phyloP scores from a whole-genome alignment of 1,140 invertebrate genomes.

The Caenorhabditis inopinata region DNA sequence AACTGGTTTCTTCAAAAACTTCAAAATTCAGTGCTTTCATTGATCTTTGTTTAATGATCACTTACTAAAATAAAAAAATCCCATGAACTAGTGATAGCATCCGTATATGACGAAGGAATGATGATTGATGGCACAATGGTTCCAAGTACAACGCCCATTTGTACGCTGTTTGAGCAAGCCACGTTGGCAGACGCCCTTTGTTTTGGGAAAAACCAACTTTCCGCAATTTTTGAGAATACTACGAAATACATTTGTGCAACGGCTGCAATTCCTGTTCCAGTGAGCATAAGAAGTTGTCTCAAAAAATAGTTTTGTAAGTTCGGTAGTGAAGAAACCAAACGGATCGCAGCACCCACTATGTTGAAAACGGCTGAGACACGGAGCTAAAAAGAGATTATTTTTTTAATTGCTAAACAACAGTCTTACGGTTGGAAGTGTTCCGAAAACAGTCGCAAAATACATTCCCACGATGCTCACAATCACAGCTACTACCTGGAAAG shows the following conservation, averaged over 20 bases:
- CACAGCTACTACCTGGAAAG: background rate
- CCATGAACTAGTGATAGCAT: background rate
- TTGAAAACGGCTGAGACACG: background rate
- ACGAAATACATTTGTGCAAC: constrained; percentile 14
- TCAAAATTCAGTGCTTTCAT: no score
- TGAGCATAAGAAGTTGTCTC: constrained; percentile 5
- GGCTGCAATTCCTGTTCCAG: background rate
- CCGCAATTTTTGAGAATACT: background rate
- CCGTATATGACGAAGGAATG: background rate
- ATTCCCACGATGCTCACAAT: constrained; percentile 23
- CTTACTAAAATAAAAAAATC: background rate
- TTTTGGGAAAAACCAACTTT: constrained; percentile 15
- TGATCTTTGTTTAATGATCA: no score
- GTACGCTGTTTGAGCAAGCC: background rate
- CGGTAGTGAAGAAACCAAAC: background rate
- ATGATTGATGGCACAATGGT: background rate
- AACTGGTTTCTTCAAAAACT: no score
- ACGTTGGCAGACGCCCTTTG: background rate
- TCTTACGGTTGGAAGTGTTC: background rate
- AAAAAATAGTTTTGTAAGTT: background rate
- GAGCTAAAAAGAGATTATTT: background rate
- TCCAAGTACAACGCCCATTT: background rate
- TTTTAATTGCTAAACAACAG: background rate
- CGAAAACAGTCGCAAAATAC: constrained; percentile 10
- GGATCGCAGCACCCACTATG: background rate